Evolutionary conservation across 53 echinoderm and acorn worm species (phyloP).

Genomic region (Hippasteria phrygiana): DNA sequence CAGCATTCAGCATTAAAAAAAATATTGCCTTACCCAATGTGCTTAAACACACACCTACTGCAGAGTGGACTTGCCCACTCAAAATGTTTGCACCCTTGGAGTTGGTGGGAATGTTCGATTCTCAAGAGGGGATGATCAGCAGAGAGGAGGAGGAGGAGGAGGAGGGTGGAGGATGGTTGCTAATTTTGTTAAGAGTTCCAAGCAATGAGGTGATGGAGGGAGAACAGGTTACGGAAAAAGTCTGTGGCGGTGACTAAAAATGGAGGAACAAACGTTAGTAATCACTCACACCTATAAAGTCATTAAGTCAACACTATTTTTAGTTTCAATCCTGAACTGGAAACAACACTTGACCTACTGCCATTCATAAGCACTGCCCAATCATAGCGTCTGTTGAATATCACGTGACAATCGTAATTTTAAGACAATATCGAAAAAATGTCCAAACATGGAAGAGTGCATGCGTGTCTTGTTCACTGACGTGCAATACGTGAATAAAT

Average conservation of each 20-base stretch:
- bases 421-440: too few species aligned
- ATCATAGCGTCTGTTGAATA: too few species aligned
- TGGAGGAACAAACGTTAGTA: conserved; percentile 53
- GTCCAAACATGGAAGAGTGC: too few species aligned
- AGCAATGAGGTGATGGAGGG: conserved; percentile 42
- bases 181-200: conserved; percentile 5
- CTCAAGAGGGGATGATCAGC: conserved; percentile 59
- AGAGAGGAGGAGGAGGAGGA: conserved; percentile 53
- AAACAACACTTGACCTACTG: too few species aligned
- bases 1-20: conserved; percentile 20
- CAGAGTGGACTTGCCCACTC: conserved; percentile 52
- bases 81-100: conserved; percentile 43
- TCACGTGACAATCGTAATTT: too few species aligned
- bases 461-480: too few species aligned
- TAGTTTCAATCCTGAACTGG: background rate
- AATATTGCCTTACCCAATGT: conserved; percentile 48
- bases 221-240: background rate
- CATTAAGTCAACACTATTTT: background rate
- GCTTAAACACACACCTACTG: conserved; percentile 53
- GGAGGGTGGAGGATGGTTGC: conserved; percentile 46
- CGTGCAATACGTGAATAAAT: too few species aligned
- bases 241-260: conserved; percentile 3
- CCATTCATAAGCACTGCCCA: too few species aligned
- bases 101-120: conserved; percentile 54
- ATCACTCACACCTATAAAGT: conserved; percentile 48